Percentiles rank a stretch among this genome's conserved stretches.
Evolutionary conservation across 2,113 vertebrate species (phyloP).

Genomic region (Tinamus guttatus): DNA sequence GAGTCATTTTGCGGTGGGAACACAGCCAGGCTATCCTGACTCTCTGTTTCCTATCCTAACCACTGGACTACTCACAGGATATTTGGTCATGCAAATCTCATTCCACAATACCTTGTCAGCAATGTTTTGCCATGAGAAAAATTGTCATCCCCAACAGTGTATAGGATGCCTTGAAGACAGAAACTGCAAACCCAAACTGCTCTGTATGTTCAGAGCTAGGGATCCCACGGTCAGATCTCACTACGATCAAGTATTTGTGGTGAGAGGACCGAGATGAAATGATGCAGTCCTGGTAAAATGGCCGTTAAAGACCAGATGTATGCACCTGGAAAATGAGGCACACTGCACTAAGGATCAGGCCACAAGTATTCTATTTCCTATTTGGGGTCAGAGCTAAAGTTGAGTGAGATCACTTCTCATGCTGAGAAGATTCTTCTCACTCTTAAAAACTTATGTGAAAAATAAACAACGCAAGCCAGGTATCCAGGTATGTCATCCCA

Average conservation of each 20-base stretch:
- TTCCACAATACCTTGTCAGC: constrained; percentile 55
- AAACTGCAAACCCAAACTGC: neutral
- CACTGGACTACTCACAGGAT: constrained; percentile 64
- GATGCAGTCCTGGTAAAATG: constrained; percentile 63
- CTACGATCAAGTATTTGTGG: constrained; percentile 58
- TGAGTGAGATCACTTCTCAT: constrained; percentile 42
- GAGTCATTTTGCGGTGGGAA: constrained; percentile 59
- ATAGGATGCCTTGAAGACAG: neutral
- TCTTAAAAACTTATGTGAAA: neutral
- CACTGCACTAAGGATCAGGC: constrained; percentile 45
- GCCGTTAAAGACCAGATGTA: constrained; percentile 65
- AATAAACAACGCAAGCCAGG: neutral
- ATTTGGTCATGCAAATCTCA: constrained; percentile 57
- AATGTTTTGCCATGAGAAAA: constrained; percentile 43
- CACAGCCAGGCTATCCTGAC: constrained; percentile 42
- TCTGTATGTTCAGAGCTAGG: neutral
- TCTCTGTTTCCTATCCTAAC: constrained; percentile 57
- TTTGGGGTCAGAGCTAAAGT: constrained; percentile 39
- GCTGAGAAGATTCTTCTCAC: neutral
- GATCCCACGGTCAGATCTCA: constrained; percentile 26
- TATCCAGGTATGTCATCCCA: neutral
- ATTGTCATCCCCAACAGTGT: neutral
- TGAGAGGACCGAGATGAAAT: constrained; percentile 51
- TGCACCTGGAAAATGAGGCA: constrained; percentile 64
- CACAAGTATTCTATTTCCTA: constrained; percentile 53